Percentiles rank a stretch among this genome's conserved stretches.
Evolutionary conservation across 1,140 invertebrate genomes (phyloP).

Genomic region (Conus ventricosus): DNA sequence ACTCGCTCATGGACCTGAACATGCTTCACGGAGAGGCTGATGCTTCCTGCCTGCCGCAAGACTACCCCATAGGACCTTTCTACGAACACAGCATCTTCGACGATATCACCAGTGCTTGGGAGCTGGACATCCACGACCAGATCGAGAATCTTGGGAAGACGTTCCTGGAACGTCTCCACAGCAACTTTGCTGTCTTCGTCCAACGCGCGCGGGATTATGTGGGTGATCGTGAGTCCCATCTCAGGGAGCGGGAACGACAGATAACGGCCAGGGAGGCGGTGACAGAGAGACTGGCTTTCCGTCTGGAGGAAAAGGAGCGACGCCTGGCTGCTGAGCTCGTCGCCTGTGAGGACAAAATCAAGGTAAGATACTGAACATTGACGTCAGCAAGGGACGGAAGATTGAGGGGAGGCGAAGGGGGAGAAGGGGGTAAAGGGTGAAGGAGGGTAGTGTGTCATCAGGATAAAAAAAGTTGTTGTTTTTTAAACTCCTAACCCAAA

Average conservation of each 20-base stretch:
- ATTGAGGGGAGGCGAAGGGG: too few species aligned
- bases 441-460: neutral
- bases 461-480: neutral
- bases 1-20: slow-evolving; percentile 1
- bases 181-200: slow-evolving; percentile 67
- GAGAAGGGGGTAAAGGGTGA: neutral
- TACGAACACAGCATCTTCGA: slow-evolving; percentile 68
- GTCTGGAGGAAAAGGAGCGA: slow-evolving; percentile 60
- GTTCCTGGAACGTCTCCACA: slow-evolving; percentile 65
- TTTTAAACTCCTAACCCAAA: too few species aligned
- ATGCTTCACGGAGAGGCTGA: slow-evolving; percentile 24
- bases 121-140: slow-evolving; percentile 71
- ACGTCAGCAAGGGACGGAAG: neutral
- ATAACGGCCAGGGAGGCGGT: slow-evolving; percentile 42
- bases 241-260: slow-evolving; percentile 64
- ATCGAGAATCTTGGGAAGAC: slow-evolving; percentile 68
- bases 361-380: slow-evolving; percentile 7
- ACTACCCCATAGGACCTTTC: slow-evolving; percentile 52
- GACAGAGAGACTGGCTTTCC: slow-evolving; percentile 41
- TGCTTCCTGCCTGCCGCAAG: slow-evolving; percentile 40
- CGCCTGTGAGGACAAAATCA: slow-evolving; percentile 53
- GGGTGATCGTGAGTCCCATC: slow-evolving; percentile 59
- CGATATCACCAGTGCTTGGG: slow-evolving; percentile 68
- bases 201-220: slow-evolving; percentile 68
- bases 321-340: slow-evolving; percentile 56